phyloP scores from a whole-genome alignment of 2,888 invertebrate genomes.

The Drosophila picticornis region DNA sequence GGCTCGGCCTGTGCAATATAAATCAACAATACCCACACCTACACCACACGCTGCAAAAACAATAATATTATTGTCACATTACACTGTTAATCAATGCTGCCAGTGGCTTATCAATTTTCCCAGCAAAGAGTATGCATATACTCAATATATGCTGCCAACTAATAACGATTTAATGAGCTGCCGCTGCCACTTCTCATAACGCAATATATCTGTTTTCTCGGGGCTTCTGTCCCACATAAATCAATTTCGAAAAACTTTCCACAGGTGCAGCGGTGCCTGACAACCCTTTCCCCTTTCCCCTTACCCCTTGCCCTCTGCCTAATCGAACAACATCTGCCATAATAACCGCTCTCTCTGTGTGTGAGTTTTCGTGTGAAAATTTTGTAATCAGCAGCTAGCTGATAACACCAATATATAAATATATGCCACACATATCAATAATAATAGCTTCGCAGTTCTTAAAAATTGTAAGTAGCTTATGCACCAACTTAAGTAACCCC shows the following conservation, averaged over 20 bases:
- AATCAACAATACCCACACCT: slow-evolving; percentile 61
- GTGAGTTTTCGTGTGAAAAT: slow-evolving; percentile 72
- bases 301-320: neutral
- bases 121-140: slow-evolving; percentile 33
- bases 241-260: slow-evolving; percentile 69
- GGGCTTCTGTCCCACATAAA: slow-evolving; percentile 48
- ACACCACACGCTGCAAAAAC: slow-evolving; percentile 57
- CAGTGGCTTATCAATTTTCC: slow-evolving; percentile 72
- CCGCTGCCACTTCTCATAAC: slow-evolving; percentile 20
- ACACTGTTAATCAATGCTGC: slow-evolving; percentile 62
- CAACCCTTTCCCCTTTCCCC: neutral
- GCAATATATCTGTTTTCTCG: slow-evolving; percentile 32
- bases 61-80: slow-evolving; percentile 69
- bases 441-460: slow-evolving; percentile 48
- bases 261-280: slow-evolving; percentile 43
- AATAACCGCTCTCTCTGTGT: slow-evolving; percentile 37
- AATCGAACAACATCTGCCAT: slow-evolving; percentile 50
- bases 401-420: slow-evolving; percentile 51
- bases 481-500: neutral
- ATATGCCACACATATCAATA: slow-evolving; percentile 11
- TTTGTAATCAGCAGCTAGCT: slow-evolving; percentile 57
- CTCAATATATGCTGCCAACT: slow-evolving; percentile 40
- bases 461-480: slow-evolving; percentile 22
- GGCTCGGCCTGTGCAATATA: slow-evolving; percentile 43
- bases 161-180: slow-evolving; percentile 61